Base-by-base conservation (phyloP, 2,797 vertebrate species). In the Danio tinwini region DNA sequence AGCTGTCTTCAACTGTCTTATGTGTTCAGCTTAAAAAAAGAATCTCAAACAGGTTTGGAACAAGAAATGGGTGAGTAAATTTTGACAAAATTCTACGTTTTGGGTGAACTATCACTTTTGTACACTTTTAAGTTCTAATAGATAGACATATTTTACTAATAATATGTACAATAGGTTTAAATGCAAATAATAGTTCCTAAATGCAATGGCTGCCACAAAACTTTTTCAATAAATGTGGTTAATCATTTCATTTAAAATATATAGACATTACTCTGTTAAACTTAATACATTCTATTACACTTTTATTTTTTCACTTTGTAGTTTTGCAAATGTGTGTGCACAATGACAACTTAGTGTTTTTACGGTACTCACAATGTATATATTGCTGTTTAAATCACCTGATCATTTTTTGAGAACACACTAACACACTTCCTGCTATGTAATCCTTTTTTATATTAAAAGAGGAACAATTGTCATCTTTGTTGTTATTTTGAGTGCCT, bases 221-320 rank as follows among this genome's bases (percentile, higher is more conserved):
- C 7, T 14, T 52, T 0, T 0, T 37, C 8, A 37, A 13, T n/a
- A 17, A 5, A 53, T 53, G 40, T 13, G 49, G 58, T 62, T 47
- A n/a, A 47, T 72, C 5, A 64, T 72, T 77, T 39, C 12, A 19
- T 89, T 85, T 90, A 88, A 90, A 87, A 90, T 2, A 88, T 81
- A 59, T 84, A 50, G 59, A 76, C 64, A 19, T 42, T 44, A 69
- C 59, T 21, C 39, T 59, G 29, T 40, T 42, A 14, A 42, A 5
- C 12, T 53, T 17, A 71, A 6, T 82, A 71, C 17, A 71, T 80
- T 56, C 68, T 37, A 45, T 77, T 59, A 75, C 3, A 78, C 19
- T 55, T 47, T n/a, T 29, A 14, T 12, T 19, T 12, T 13, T 85
- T 85, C 29, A 29, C 29, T 1, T 29, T 42, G n/a, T 14, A 79